Evolutionary conservation across 2,113 vertebrate species (phyloP).

Genomic region (Riparia riparia): DNA sequence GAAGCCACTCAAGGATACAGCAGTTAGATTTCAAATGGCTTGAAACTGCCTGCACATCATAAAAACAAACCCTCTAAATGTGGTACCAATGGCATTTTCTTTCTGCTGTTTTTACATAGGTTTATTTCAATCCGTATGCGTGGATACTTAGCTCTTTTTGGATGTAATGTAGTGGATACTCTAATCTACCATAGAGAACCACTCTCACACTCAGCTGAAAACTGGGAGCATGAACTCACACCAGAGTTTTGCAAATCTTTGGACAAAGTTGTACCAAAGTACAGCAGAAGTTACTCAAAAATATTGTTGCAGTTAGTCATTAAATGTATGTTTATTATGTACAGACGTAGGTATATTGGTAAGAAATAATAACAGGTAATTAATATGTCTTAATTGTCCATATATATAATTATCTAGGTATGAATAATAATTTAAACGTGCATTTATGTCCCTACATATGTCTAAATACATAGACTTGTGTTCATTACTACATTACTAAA

Average conservation of each 20-base stretch:
- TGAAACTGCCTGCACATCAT: neutral
- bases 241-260: neutral
- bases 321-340: neutral
- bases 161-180: neutral
- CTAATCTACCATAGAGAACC: neutral
- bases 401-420: neutral
- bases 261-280: neutral
- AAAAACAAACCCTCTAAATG: neutral
- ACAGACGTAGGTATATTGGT: neutral
- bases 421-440: neutral
- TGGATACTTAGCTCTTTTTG: neutral
- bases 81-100: neutral
- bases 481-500: neutral
- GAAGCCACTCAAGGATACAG: neutral
- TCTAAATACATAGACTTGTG: neutral
- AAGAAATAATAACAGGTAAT: neutral
- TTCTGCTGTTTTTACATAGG: neutral
- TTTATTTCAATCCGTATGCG: neutral
- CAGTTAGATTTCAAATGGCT: constrained; percentile 9
- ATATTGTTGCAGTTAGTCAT: neutral
- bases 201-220: neutral
- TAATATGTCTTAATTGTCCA: neutral
- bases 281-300: neutral
- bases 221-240: neutral
- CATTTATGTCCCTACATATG: neutral